Evolutionary conservation across 2,888 invertebrate genomes (phyloP).

Genomic region (Pogonocherus hispidulus): DNA sequence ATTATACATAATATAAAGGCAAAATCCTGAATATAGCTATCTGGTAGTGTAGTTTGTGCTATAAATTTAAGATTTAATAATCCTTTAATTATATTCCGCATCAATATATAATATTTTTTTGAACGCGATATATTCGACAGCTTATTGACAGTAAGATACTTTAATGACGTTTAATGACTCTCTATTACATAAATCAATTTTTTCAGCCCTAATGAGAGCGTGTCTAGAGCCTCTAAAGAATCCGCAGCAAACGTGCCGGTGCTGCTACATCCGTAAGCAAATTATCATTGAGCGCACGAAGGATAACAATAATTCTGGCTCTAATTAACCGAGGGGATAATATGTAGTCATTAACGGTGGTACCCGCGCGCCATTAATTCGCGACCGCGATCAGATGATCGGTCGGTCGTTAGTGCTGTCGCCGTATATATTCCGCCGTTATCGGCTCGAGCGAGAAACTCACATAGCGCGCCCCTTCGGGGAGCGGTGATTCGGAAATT

Average conservation of each 20-base stretch:
- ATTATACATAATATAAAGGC: no score
- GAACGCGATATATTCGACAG: neutral
- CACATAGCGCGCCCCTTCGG: neutral
- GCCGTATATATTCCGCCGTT: conserved; percentile 52
- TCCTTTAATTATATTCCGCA: no score
- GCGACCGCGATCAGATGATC: conserved; percentile 53
- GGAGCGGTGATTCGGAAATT: no score
- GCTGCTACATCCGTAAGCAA: neutral
- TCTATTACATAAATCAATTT: neutral
- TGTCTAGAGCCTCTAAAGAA: neutral
- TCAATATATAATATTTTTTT: no score
- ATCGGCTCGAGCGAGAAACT: conserved; percentile 37
- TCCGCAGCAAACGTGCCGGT: neutral
- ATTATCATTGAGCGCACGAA: neutral
- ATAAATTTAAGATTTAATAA: no score
- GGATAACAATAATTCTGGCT: conserved; percentile 17
- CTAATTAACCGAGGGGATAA: conserved; percentile 43
- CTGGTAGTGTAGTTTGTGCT: no score
- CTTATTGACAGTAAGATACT: neutral
- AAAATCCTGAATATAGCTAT: no score
- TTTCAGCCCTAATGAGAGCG: neutral
- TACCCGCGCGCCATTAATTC: conserved; percentile 51
- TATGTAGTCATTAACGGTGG: conserved; percentile 45
- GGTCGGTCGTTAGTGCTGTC: conserved; percentile 54
- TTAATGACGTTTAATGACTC: neutral